These are phyloP conservation scores for Hemiscyllium ocellatum DNA, from an alignment of 2,113 vertebrate genomes.

Conservation along the genomic window DNA sequence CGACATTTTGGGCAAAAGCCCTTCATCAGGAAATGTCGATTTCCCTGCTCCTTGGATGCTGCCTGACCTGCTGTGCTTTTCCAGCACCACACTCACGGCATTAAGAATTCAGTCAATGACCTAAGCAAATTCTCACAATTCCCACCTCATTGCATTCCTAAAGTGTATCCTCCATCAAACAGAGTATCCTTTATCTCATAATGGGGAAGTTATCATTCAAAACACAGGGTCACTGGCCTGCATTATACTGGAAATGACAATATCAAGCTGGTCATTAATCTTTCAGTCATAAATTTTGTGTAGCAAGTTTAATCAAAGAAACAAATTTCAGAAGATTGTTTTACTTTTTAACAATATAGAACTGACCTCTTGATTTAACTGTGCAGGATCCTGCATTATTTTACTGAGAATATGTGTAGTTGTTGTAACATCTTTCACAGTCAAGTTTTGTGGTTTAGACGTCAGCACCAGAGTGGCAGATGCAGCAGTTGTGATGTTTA, in stretches of 20 bases:
- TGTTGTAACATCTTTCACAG: background rate
- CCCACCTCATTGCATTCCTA: background rate
- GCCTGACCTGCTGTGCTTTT: no score
- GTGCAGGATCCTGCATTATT: background rate
- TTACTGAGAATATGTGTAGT: background rate
- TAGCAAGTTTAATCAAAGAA: background rate
- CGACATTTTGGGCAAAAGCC: no score
- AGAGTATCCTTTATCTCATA: background rate
- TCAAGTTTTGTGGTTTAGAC: background rate
- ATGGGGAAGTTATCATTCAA: background rate
- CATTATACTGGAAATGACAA: background rate
- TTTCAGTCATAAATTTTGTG: background rate
- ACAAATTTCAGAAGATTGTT: background rate
- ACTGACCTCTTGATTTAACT: background rate
- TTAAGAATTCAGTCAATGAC: background rate
- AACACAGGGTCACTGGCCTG: background rate
- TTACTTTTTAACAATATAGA: background rate
- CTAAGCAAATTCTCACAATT: background rate
- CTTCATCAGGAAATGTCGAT: no score
- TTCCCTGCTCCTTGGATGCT: no score
- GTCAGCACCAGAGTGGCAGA: background rate
- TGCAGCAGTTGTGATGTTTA: background rate
- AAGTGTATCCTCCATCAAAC: background rate
- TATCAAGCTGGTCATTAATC: background rate
- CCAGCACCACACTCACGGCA: background rate